These are phyloP conservation scores for Amorpha juglandis DNA, from an alignment of 2,888 invertebrate species.

Conservation along the genomic window DNA sequence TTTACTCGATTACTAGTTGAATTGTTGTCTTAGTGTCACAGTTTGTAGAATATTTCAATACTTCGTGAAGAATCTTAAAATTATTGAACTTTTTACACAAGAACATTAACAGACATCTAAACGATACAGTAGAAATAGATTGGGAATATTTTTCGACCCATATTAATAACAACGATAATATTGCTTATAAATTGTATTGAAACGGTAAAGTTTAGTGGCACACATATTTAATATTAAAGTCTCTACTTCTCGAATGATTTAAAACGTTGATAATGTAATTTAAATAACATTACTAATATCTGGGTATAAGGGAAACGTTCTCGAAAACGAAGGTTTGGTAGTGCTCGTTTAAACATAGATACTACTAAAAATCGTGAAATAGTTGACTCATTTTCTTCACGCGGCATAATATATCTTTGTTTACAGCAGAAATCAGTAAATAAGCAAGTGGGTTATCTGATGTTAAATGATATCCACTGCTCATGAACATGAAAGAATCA, in stretches of 20 bases:
- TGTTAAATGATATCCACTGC: no score
- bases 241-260: constrained; percentile 7
- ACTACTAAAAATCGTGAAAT: no score
- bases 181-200: constrained; percentile 19
- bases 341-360: no score
- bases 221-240: constrained; percentile 8
- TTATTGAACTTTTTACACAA: not conserved
- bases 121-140: not conserved
- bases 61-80: not conserved
- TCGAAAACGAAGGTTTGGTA: no score
- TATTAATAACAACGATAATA: constrained; percentile 13
- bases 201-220: constrained; percentile 11
- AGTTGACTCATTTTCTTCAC: no score
- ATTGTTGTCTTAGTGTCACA: not conserved
- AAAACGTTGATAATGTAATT: not conserved
- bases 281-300: not conserved
- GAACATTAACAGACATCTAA: not conserved
- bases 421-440: no score
- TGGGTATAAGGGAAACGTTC: no score
- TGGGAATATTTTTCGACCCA: not conserved
- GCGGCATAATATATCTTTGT: no score
- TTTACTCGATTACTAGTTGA: not conserved
- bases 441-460: no score
- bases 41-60: not conserved
- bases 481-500: no score